Percentiles rank a stretch among this genome's conserved stretches.
phyloP scores from a whole-genome alignment of 2,797 vertebrate species.

The Neosalanx taihuensis region DNA sequence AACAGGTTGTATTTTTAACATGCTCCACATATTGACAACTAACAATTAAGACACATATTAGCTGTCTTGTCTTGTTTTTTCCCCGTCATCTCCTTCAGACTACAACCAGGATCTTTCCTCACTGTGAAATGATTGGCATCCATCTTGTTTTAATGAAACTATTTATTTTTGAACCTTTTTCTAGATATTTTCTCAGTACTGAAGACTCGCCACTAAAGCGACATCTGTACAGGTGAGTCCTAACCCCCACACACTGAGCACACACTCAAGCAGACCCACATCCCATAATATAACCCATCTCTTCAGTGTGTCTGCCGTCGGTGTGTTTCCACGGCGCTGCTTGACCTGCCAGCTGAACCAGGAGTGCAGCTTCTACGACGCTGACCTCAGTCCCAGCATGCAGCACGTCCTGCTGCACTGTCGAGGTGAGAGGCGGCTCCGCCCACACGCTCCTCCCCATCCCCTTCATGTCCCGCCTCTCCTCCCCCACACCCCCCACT shows the following conservation, averaged over 20 bases:
- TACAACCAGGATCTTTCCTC: no score
- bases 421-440: slow-evolving; percentile 73
- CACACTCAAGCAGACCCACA: background rate
- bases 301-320: slow-evolving; percentile 83
- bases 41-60: no score
- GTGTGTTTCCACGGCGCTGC: slow-evolving; percentile 81
- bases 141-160: no score
- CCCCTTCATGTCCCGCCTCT: no score
- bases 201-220: slow-evolving; percentile 83
- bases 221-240: slow-evolving; percentile 86
- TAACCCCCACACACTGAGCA: background rate
- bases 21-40: no score
- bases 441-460: no score
- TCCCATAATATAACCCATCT: background rate
- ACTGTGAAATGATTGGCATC: no score
- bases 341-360: slow-evolving; percentile 83
- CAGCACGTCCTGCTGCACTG: slow-evolving; percentile 85
- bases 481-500: no score
- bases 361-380: slow-evolving; percentile 82
- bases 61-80: no score
- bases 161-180: no score
- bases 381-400: slow-evolving; percentile 79
- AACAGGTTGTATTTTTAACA: no score
- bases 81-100: no score
- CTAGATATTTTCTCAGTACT: slow-evolving; percentile 92